phyloP scores from a whole-genome alignment of 2,888 invertebrate species.

The Branchipolynoe longqiensis region DNA sequence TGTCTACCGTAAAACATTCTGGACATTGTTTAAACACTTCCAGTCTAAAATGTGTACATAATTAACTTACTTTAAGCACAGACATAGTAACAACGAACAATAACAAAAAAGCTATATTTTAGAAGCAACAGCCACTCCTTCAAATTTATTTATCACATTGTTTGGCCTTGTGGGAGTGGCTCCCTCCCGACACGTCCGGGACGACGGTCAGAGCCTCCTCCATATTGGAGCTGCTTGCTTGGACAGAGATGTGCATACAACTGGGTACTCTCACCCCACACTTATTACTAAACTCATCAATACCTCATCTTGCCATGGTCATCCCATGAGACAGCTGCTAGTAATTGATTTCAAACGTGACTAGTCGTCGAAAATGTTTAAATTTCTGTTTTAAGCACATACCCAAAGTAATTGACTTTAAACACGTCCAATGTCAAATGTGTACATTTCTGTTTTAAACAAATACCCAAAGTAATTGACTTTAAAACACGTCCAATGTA shows the following conservation, averaged over 20 bases:
- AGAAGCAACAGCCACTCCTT: slow-evolving; percentile 50
- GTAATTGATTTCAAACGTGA: no score
- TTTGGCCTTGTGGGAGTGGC: slow-evolving; percentile 37
- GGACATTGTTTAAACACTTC: neutral
- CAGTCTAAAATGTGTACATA: neutral
- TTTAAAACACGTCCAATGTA: neutral
- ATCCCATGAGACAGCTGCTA: no score
- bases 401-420: neutral
- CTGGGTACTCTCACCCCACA: neutral
- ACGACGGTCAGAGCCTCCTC: neutral
- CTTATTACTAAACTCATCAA: neutral
- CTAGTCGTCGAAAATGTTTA: no score
- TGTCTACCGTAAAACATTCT: neutral
- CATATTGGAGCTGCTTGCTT: neutral
- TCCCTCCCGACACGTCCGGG: neutral
- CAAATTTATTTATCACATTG: slow-evolving; percentile 38
- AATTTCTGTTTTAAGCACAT: no score
- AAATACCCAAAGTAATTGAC: neutral
- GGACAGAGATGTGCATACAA: neutral
- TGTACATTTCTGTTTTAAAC: neutral
- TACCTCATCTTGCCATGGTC: neutral
- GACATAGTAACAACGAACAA: neutral
- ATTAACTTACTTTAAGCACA: neutral
- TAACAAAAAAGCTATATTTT: neutral
- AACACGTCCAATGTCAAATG: neutral